Base-by-base conservation (phyloP, 2,797 vertebrate species). In the Varecia variegata region DNA sequence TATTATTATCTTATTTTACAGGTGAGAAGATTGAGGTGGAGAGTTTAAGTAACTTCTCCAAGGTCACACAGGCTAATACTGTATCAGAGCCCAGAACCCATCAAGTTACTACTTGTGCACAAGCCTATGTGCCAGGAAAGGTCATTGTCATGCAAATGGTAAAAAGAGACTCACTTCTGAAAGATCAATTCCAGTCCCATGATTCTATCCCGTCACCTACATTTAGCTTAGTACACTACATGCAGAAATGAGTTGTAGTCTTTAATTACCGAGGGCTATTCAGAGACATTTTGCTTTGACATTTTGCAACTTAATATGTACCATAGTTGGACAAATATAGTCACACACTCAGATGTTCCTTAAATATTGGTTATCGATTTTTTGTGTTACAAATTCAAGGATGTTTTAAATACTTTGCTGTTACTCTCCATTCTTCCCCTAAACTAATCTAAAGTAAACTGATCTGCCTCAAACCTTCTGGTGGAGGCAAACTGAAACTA, bases 401-500 rank as follows among this genome's bases (percentile, higher is more conserved):
- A 70, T n/a, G 17, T 80, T 92, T 68, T 90, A 50, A 74, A 11
- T 73, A 73, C 17, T 87, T 82, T 62, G 68, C 35, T 83, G 23
- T 83, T 73, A 50, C 10, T 87, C 40, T 92, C 2, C 17, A 20
- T 92, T 94, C 47, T 17, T 3, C 27, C 60, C 45, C 12, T 35
- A 90, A 68, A 88, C 60, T 7, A 90, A 87, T 21, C 58, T 40
- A 54, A 87, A 84, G 80, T 93, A 84, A 95, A 93, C 27, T 21
- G 65, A 92, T 70, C 76, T 88, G 71, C 40, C 54, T 92, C 52
- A 62, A 93, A 52, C 30, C 81, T 77, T 93, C 35, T 32, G 35
- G 25, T 87, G 23, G 58, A 94, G n/a, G 81, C 70, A 96, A 92
- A 67, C 50, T 45, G 88, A 83, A 92, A 71, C 81, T 93, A 96